Evolutionary conservation across 2,888 invertebrate genomes (phyloP).

Genomic region (Myathropa florea): DNA sequence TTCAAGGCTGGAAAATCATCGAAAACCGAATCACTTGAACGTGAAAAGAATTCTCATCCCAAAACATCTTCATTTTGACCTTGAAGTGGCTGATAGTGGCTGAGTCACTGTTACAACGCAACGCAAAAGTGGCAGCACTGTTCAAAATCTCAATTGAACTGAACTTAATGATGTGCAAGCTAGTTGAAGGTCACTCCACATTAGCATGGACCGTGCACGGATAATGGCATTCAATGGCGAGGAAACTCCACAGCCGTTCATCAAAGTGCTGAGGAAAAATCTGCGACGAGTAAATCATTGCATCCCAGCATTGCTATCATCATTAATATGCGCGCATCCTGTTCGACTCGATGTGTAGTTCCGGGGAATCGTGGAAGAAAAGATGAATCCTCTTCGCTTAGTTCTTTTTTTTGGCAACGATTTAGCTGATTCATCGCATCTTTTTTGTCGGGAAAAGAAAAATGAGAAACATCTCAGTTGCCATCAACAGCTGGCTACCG

Average conservation of each 20-base stretch:
- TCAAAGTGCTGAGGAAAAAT: constrained; percentile 4
- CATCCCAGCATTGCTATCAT: constrained; percentile 25
- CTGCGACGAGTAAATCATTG: constrained; percentile 45
- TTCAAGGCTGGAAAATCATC: too few relatives aligned
- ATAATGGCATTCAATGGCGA: constrained; percentile 30
- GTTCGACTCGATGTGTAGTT: background rate
- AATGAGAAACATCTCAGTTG: constrained; percentile 41
- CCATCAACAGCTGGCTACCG: constrained; percentile 52
- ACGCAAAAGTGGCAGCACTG: constrained; percentile 12
- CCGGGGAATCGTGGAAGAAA: constrained; percentile 1
- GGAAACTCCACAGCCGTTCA: constrained; percentile 30
- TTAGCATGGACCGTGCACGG: constrained; percentile 18
- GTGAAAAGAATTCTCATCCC: too few relatives aligned
- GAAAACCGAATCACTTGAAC: too few relatives aligned
- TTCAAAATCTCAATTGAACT: background rate
- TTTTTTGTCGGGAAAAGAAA: background rate
- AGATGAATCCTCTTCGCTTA: background rate
- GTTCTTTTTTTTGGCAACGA: background rate
- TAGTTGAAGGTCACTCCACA: constrained; percentile 59
- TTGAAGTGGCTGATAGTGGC: too few relatives aligned
- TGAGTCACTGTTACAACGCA: too few relatives aligned
- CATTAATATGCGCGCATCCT: constrained; percentile 53
- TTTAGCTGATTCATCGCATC: constrained; percentile 40
- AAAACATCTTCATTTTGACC: too few relatives aligned
- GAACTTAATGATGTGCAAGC: constrained; percentile 49